Conservation (phyloP, 1,140 invertebrate genomes). For the Paraescarpia echinospica region DNA sequence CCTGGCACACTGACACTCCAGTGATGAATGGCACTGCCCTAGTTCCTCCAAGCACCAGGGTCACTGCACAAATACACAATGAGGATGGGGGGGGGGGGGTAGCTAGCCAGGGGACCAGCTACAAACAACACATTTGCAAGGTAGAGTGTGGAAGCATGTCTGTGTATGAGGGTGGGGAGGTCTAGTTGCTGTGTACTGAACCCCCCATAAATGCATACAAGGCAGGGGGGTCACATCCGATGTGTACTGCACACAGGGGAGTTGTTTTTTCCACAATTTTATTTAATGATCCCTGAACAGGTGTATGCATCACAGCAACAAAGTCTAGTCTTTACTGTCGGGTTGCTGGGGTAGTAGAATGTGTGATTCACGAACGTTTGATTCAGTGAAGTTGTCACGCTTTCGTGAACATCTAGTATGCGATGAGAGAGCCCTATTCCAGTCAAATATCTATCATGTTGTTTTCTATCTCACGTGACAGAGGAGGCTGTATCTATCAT, state of each 20-base stretch:
- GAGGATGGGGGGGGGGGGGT: too few relatives aligned
- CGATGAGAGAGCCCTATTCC: background rate
- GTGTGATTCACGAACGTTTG: background rate
- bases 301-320: background rate
- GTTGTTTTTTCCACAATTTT: too few relatives aligned
- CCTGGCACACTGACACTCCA: background rate
- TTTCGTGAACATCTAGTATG: background rate
- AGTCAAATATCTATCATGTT: background rate
- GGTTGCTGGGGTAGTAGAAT: background rate
- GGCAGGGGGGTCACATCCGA: too few relatives aligned
- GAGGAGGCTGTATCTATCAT: background rate
- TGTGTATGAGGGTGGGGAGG: too few relatives aligned
- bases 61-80: conserved; percentile 5
- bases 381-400: background rate
- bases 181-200: too few relatives aligned
- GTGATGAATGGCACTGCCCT: background rate
- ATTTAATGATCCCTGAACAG: background rate
- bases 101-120: background rate
- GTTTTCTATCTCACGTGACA: background rate
- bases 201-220: too few relatives aligned
- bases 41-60: background rate
- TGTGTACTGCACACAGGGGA: too few relatives aligned
- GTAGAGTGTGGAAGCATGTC: too few relatives aligned
- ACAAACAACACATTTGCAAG: too few relatives aligned
- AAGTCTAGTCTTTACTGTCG: background rate